Base-by-base conservation (phyloP, 1,140 invertebrate species). In the Schlechtendalia chinensis region DNA sequence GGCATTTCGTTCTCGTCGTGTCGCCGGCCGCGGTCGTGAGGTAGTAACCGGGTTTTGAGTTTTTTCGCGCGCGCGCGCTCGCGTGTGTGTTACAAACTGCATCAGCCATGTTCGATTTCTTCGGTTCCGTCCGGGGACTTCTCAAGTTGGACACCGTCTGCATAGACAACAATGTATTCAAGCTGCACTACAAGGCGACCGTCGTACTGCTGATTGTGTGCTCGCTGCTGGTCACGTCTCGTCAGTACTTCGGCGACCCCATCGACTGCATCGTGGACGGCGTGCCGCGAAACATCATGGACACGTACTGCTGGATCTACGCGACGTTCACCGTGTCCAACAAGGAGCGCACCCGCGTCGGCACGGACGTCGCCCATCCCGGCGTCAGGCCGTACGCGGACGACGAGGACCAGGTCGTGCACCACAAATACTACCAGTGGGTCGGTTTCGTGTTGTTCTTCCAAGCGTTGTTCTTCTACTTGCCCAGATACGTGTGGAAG, bases 111-210 rank as follows among this genome's bases (percentile, higher is more conserved):
- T 84, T 84, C 82, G 83, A 85, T 75, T 84, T 85, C 71, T 85
- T 85, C 80, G 83, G 94, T 86, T 96, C 94, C 85, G 92, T 96
- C 81, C 96, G 93, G 91, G 93, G 91, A 87, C 90, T 95, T 82
- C 89, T 94, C 83, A 97, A 96, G 89, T 91, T 96, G 88, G 94
- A 97, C 87, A 87, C 89, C 47, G 93, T 96, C 61, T 94, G 93
- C 88, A 96, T 96, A 87, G 95, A 97, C 87, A 97, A 97, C 88
- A 96, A 96, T 88, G 91, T 96, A 82, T 97, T 97, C 85, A 91
- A 95, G 59, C 88, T 98, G 82, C 96, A 97, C 86, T 97, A 97
- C 88, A 96, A 97, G 88, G 94, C 92, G 63, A 97, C 95, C 56
- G 94, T 97, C 81, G 91, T 97, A 83, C 91, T 96, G 81, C 87